Percentiles rank a stretch among this genome's conserved stretches.
These are phyloP conservation scores for Mycteria americana DNA, from an alignment of 2,797 vertebrate species.

Conservation along the genomic window DNA sequence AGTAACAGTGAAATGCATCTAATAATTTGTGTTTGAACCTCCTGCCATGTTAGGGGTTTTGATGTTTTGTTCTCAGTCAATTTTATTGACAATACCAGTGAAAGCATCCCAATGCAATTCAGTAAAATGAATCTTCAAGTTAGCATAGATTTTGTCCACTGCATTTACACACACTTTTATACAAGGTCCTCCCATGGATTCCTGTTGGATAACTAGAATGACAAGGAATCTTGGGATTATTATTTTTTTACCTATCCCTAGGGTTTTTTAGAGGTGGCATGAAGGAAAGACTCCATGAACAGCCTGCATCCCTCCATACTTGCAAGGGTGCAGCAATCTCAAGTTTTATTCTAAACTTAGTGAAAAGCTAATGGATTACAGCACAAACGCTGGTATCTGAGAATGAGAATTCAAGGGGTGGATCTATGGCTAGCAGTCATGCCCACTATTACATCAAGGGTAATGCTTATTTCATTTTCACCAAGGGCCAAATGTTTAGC, in stretches of 20 bases:
- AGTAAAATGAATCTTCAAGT: background rate
- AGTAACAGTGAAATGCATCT: background rate
- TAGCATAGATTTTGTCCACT: background rate
- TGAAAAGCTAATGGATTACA: background rate
- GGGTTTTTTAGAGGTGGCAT: background rate
- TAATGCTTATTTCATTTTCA: background rate
- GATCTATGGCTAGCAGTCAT: background rate
- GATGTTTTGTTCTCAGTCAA: background rate
- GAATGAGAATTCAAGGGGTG: background rate
- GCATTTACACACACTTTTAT: background rate
- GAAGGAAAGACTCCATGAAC: background rate
- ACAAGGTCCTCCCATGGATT: background rate
- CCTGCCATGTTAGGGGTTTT: background rate
- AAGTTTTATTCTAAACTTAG: background rate
- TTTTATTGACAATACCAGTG: background rate
- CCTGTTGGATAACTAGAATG: background rate
- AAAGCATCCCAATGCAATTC: background rate
- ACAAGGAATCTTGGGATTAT: background rate
- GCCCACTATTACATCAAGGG: background rate
- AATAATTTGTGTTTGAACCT: background rate
- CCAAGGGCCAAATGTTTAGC: background rate
- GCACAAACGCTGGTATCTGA: background rate
- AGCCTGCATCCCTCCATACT: background rate
- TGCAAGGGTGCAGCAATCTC: background rate
- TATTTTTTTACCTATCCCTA: background rate